Evolutionary conservation across 2,797 vertebrate species (phyloP), one percentile per base, ranked within the genome.

Genomic region (Lepus townsendii): DNA sequence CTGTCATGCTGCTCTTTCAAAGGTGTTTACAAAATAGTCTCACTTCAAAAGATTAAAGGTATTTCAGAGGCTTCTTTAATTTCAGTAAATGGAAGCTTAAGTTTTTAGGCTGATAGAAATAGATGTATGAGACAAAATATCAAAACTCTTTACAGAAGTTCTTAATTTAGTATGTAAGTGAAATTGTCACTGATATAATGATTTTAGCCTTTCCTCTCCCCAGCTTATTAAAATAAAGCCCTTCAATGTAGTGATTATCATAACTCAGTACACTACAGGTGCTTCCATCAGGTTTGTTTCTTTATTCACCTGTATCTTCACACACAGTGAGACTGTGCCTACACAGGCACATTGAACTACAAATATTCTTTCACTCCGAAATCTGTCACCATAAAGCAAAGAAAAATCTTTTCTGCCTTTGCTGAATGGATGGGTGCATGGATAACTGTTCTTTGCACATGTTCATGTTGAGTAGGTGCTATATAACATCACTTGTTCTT

Each of bases 401-500:
- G 79, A 22, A 82, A 75, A 83, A 69, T 17, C 38, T 30, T 91
- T 63, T 78, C 6, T 24, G 84, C 42, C 75, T 95, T 92, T 94
- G 88, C 72, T 97, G 94, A 97, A 97, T 97, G 97, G 96, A 94
- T 97, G 98, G 94, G 96, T 97, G 96, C 94, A 72, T 93, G 26
- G 94, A 93, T 91, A 94, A 95, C 96, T 96, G 96, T 88, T 94
- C 97, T 97, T 97, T 97, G 96, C 94, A 97, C 96, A 96, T 96
- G 94, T 96, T 97, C 96, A 47, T 96, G 95, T 95, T 97, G 97
- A 98, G 97, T 97, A 97, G 97, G 98, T 98, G 97, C 97, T 97
- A 95, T 97, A 66, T 94, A 98, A 96, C 95, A 98, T 98, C 85
- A 14, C 97, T 98, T 98, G 97, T 98, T 98, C 97, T 98, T 98